Conservation (phyloP, 2,113 vertebrate species). For the Microtus pennsylvanicus region DNA sequence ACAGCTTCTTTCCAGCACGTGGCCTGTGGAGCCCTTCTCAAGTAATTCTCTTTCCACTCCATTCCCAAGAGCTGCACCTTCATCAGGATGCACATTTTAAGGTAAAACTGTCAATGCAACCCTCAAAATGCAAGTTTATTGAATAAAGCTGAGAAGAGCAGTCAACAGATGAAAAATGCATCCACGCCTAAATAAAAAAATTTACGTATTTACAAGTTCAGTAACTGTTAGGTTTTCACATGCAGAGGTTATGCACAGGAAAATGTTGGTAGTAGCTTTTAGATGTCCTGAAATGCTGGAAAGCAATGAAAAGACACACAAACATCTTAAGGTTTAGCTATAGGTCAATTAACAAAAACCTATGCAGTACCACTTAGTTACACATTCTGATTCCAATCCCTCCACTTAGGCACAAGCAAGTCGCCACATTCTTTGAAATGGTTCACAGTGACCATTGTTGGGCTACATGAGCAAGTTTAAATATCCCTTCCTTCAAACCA, state of each 20-base stretch:
- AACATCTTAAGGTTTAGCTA: slow-evolving; percentile 84
- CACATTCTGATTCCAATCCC: slow-evolving; percentile 82
- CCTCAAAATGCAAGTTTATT: slow-evolving; percentile 90
- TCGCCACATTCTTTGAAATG: slow-evolving; percentile 82
- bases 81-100: slow-evolving; percentile 56
- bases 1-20: neutral
- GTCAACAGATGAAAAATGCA: slow-evolving; percentile 87
- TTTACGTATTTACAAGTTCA: slow-evolving; percentile 89
- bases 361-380: slow-evolving; percentile 82
- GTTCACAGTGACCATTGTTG: slow-evolving; percentile 80
- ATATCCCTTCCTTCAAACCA: slow-evolving; percentile 84
- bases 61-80: slow-evolving; percentile 36
- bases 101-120: slow-evolving; percentile 85
- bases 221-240: slow-evolving; percentile 87
- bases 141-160: slow-evolving; percentile 88
- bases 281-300: slow-evolving; percentile 84
- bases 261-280: slow-evolving; percentile 83
- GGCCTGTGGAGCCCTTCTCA: neutral
- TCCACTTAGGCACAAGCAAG: slow-evolving; percentile 87
- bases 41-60: neutral
- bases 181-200: slow-evolving; percentile 90
- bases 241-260: slow-evolving; percentile 88
- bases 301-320: slow-evolving; percentile 85
- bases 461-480: slow-evolving; percentile 79
- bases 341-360: slow-evolving; percentile 84